A percentile compares a stretch with the other conserved stretches of the same genome.
Evolutionary conservation across 2,888 invertebrate genomes (phyloP).

Genomic region (Biston betularia): DNA sequence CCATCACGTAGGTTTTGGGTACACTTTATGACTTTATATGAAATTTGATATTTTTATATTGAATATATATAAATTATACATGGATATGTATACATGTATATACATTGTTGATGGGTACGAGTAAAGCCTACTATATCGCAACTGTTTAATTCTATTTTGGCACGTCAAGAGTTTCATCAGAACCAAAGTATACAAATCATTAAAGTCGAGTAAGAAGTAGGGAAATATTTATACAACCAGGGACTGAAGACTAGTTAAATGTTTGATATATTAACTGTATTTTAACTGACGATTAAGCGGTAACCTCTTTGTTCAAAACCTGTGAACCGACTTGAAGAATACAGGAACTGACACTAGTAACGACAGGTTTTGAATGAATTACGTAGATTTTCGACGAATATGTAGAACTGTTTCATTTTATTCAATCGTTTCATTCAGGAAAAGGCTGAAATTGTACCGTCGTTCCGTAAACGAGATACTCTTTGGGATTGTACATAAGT

Average conservation of each 20-base stretch:
- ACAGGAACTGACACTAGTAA: conserved; percentile 81
- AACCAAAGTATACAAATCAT: conserved; percentile 86
- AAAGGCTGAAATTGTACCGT: conserved; percentile 73
- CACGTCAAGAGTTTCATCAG: conserved; percentile 85
- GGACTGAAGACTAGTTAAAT: conserved; percentile 86
- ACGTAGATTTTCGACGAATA: conserved; percentile 76
- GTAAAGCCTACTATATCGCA: conserved; percentile 84
- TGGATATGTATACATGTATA: conserved; percentile 86
- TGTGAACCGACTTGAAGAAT: conserved; percentile 77
- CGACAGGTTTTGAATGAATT: conserved; percentile 83
- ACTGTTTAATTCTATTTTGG: conserved; percentile 86
- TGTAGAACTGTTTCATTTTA: conserved; percentile 69
- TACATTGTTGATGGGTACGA: conserved; percentile 86
- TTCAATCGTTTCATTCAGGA: conserved; percentile 60
- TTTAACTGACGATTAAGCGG: conserved; percentile 82
- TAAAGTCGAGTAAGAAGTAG: conserved; percentile 85
- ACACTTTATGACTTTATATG: conserved; percentile 87
- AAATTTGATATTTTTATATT: conserved; percentile 86
- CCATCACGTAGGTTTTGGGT: conserved; percentile 86
- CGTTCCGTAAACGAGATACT: conserved; percentile 62
- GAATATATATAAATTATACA: conserved; percentile 86
- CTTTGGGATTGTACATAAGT: conserved; percentile 68
- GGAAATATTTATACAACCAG: conserved; percentile 86
- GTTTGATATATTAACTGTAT: conserved; percentile 86
- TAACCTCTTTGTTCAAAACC: conserved; percentile 83